Percentiles rank a stretch among this genome's conserved stretches.
Evolutionary conservation across 2,888 invertebrate species (phyloP).

Genomic region (Lepetodrilus schrolli): DNA sequence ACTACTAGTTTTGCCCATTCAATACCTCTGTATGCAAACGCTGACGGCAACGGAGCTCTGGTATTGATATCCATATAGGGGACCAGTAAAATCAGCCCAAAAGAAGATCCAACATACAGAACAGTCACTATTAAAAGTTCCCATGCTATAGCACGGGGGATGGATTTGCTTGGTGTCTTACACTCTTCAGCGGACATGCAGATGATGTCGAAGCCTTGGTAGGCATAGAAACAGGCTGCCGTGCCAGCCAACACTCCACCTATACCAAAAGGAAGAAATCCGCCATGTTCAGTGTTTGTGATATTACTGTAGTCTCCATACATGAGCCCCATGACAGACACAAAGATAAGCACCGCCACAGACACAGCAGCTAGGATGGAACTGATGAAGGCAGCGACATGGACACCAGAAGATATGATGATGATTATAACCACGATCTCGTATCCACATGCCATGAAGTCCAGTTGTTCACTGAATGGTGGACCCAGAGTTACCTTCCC

Average conservation of each 20-base stretch:
- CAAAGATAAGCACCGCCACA: conserved; percentile 71
- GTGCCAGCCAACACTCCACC: conserved; percentile 74
- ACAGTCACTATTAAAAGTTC: conserved; percentile 59
- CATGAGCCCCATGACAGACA: conserved; percentile 82
- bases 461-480: conserved; percentile 68
- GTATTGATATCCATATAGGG: conserved; percentile 63
- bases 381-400: conserved; percentile 73
- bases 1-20: conserved; percentile 66
- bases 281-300: conserved; percentile 77
- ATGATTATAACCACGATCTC: conserved; percentile 76
- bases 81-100: conserved; percentile 62
- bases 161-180: conserved; percentile 69
- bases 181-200: conserved; percentile 76
- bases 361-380: conserved; percentile 71
- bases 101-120: conserved; percentile 62
- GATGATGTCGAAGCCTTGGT: conserved; percentile 75
- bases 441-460: conserved; percentile 72
- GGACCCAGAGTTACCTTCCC: conserved; percentile 51
- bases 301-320: conserved; percentile 88
- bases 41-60: conserved; percentile 67
- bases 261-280: conserved; percentile 69
- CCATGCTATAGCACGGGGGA: conserved; percentile 72
- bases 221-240: conserved; percentile 76
- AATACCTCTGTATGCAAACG: conserved; percentile 60
- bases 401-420: conserved; percentile 67